Percentiles rank a stretch among this genome's conserved stretches.
These are phyloP conservation scores for Pogona vitticeps DNA, from an alignment of 2,113 vertebrate species.

Conservation along the genomic window DNA sequence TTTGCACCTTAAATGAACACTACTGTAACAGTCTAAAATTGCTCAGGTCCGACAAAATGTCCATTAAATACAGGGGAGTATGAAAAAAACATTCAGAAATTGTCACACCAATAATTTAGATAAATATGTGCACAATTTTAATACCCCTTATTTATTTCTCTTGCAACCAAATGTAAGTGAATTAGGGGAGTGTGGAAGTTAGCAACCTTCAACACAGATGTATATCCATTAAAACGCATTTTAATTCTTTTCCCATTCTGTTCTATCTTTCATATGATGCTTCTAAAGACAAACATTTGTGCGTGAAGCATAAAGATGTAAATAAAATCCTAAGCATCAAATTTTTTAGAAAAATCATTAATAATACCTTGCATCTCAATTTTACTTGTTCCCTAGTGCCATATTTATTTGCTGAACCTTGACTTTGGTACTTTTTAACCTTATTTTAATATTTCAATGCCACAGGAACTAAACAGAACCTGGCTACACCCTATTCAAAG, in stretches of 20 bases:
- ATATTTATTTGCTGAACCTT: neutral
- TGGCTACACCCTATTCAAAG: neutral
- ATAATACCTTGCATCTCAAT: neutral
- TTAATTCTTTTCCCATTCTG: constrained; percentile 18
- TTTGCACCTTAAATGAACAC: neutral
- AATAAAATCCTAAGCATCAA: constrained; percentile 21
- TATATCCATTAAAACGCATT: neutral
- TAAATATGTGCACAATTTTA: neutral
- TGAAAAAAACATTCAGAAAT: neutral
- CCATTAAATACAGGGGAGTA: neutral
- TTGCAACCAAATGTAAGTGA: constrained; percentile 9
- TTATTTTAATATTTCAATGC: constrained; percentile 11
- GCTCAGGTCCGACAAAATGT: constrained; percentile 20
- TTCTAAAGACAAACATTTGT: constrained; percentile 15
- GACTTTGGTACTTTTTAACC: constrained; percentile 11
- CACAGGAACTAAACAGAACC: neutral
- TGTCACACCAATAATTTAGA: constrained; percentile 11
- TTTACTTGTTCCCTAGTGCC: neutral
- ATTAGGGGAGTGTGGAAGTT: constrained; percentile 17
- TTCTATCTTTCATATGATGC: neutral
- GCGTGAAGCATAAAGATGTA: constrained; percentile 27
- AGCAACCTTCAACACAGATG: constrained; percentile 29
- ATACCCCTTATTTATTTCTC: constrained; percentile 9
- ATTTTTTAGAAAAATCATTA: constrained; percentile 20
- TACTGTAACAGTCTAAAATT: constrained; percentile 22